These are phyloP conservation scores for Gobius niger DNA, from an alignment of 2,113 vertebrate species.

Conservation along the genomic window DNA sequence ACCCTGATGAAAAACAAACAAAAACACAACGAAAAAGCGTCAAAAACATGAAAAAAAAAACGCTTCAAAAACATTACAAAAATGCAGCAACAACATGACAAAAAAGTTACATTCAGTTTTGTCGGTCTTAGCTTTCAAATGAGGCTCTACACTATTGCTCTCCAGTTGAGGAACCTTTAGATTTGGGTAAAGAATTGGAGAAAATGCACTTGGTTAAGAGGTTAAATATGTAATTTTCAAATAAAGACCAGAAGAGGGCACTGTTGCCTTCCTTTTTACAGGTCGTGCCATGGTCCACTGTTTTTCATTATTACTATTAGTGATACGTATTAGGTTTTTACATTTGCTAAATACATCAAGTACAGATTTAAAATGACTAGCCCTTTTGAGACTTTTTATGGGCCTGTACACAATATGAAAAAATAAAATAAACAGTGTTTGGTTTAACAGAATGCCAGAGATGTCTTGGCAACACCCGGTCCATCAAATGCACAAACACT, in stretches of 20 bases:
- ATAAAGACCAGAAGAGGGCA: slow-evolving; percentile 53
- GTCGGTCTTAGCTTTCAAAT: too few species aligned
- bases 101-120: background rate
- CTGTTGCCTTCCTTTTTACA: slow-evolving; percentile 30
- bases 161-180: too few species aligned
- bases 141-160: too few species aligned
- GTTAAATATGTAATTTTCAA: slow-evolving; percentile 13
- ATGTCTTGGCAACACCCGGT: background rate
- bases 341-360: too few species aligned
- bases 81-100: background rate
- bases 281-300: background rate
- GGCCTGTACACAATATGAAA: background rate
- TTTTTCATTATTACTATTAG: background rate
- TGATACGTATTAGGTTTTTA: too few species aligned
- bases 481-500: slow-evolving; percentile 6
- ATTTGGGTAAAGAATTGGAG: too few species aligned
- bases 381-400: too few species aligned
- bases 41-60: too few species aligned
- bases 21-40: too few species aligned
- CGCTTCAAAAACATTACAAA: background rate
- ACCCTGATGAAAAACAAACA: too few species aligned
- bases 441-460: background rate
- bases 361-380: too few species aligned
- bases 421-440: background rate
- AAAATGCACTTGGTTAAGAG: too few species aligned